Conservation (phyloP, 2,113 vertebrate genomes). For the Semicossyphus pulcher region DNA sequence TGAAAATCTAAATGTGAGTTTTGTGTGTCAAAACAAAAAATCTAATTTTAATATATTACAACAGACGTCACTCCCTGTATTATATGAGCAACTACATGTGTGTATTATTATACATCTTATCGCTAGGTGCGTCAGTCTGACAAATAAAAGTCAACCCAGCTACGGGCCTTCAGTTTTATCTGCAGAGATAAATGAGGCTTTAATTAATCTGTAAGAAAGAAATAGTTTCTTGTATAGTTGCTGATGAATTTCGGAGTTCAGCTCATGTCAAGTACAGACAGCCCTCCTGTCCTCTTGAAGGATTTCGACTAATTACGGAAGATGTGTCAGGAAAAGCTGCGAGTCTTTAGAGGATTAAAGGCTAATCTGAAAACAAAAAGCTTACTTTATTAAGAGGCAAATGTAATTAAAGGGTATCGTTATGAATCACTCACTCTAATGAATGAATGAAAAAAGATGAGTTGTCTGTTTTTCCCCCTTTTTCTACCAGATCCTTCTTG, state of each 20-base stretch:
- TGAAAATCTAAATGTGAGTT: not conserved
- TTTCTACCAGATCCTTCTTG: constrained; percentile 12
- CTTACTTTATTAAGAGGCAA: constrained; percentile 50
- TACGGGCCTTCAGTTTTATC: not conserved
- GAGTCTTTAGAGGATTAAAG: constrained; percentile 57
- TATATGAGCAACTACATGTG: not conserved
- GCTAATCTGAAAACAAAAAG: constrained; percentile 71
- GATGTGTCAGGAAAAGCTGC: constrained; percentile 46
- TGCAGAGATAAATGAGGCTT: constrained; percentile 26
- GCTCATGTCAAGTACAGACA: constrained; percentile 40
- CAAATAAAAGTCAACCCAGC: not conserved
- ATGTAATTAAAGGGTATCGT: constrained; percentile 62
- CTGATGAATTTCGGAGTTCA: constrained; percentile 45
- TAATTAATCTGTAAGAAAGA: constrained; percentile 36
- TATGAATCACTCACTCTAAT: constrained; percentile 36
- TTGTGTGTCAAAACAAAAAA: not conserved
- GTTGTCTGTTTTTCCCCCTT: not conserved
- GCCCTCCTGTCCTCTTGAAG: constrained; percentile 45
- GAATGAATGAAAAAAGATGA: not conserved
- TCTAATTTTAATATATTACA: not conserved
- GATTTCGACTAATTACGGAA: constrained; percentile 56
- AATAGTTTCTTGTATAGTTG: constrained; percentile 26
- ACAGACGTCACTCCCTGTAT: no score
- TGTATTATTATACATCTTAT: not conserved
- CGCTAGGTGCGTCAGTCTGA: not conserved